Evolutionary conservation across 2,888 invertebrate genomes (phyloP).

Genomic region (Spisula solida): DNA sequence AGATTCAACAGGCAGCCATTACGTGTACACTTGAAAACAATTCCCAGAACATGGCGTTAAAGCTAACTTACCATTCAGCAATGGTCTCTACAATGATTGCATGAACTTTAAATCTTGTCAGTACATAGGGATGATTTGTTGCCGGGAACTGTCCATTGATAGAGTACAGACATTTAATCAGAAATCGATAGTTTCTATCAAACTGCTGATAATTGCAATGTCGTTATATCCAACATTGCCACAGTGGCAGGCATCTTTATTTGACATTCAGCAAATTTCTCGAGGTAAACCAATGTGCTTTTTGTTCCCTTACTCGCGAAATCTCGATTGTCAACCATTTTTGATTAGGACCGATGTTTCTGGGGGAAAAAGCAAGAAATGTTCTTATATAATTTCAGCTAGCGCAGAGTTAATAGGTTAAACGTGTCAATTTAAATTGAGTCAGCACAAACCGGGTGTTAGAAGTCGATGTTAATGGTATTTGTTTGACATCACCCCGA

Average conservation of each 20-base stretch:
- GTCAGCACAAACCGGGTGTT: background rate
- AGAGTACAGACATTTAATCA: background rate
- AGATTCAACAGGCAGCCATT: too few species aligned
- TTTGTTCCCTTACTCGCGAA: background rate
- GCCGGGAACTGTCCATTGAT: background rate
- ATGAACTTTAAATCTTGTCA: background rate
- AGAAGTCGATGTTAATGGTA: background rate
- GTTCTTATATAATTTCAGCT: background rate
- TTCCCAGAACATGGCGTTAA: too few species aligned
- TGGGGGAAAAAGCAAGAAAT: too few species aligned
- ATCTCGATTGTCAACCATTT: too few species aligned
- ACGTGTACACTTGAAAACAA: too few species aligned
- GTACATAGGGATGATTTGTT: background rate
- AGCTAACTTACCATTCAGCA: too few species aligned
- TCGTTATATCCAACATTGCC: background rate
- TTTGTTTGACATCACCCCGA: background rate
- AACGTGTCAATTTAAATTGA: background rate
- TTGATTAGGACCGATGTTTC: too few species aligned
- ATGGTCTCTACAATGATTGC: too few species aligned
- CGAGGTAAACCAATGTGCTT: background rate
- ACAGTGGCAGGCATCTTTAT: background rate
- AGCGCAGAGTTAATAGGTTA: background rate
- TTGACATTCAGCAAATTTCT: slow-evolving; percentile 7
- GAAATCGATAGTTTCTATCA: background rate
- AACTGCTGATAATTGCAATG: background rate